Evolutionary conservation across 1,140 invertebrate genomes (phyloP), one percentile per base, ranked within the genome.

Genomic region (Periplaneta americana): DNA sequence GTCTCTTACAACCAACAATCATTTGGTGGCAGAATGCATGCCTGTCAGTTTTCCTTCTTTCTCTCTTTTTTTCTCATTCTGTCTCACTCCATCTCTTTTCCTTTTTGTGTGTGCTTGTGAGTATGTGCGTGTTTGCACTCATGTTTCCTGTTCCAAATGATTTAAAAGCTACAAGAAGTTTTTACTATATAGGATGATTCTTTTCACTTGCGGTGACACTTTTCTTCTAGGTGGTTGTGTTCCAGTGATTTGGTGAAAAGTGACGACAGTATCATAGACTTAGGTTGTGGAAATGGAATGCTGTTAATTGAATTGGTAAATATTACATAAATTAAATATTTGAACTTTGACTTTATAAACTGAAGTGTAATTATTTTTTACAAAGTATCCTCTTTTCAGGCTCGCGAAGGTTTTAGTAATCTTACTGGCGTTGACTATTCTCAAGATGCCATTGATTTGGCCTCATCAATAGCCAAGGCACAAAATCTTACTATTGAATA

Each of bases 261-360:
- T 85, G 83, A 88, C 8, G 88, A 89, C 36, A 86, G 88, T 84
- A 90, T 95, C 81, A 88, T 94, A 3, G 94, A 95, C 86, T 84
- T 95, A 87, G 95, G 97, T 18, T 98, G 96, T 87, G 98, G 98
- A 3, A 99, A 99, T 89, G 98, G 96, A 28, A 94, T 95, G 89
- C 91, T 96, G 76, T 88, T 98, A 3, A 88, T 96, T 22, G 93
- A 95, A 86, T 86, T 98, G 84, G 93, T 91, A 85, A 83, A 17
- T 34, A 77, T 22, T 8, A 15, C 6, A 32, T 31, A 34, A 75
- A 75, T n/a, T 75, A 5, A 17, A 75, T 0, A 33, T 11, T 32
- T 3, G 15, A 33, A 34, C 13, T 22, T 4, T 10, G 78, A 22
- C 15, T 36, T n/a, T 28, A 39, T 48, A 22, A 39, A 48, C 11